Percentiles rank a stretch among this genome's conserved stretches.
These are phyloP conservation scores for Pseudomyrmex flavicornis DNA, from an alignment of 1,140 invertebrate species.

Conservation along the genomic window DNA sequence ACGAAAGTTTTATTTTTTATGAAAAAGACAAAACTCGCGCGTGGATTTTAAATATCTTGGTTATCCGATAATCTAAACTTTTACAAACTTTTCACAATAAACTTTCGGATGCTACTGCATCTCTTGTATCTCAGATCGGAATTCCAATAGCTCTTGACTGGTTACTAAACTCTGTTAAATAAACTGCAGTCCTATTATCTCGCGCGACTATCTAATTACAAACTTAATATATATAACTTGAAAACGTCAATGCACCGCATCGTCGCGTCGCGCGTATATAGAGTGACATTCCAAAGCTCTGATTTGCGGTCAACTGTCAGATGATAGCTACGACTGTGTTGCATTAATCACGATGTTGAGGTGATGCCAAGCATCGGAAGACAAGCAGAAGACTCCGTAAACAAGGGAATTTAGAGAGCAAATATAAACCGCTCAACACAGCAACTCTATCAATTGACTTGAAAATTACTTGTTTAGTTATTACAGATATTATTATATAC, in stretches of 20 bases:
- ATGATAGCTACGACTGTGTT: constrained; percentile 40
- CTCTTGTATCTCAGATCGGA: background rate
- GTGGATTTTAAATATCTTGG: background rate
- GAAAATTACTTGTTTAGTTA: constrained; percentile 13
- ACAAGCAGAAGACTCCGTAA: constrained; percentile 31
- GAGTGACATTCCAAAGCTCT: constrained; percentile 44
- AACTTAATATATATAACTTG: constrained; percentile 22
- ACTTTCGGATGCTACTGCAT: background rate
- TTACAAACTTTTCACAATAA: background rate
- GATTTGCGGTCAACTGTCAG: constrained; percentile 51
- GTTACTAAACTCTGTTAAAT: constrained; percentile 36
- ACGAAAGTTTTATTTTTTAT: background rate
- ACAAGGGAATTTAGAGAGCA: constrained; percentile 50
- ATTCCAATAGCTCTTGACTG: background rate
- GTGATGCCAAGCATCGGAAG: constrained; percentile 49
- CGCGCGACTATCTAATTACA: constrained; percentile 33
- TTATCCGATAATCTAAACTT: background rate
- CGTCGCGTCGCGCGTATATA: background rate
- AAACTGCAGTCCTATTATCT: background rate
- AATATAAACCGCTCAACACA: constrained; percentile 44
- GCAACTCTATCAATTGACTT: constrained; percentile 3
- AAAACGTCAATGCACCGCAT: constrained; percentile 31
- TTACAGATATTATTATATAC: too few species aligned
- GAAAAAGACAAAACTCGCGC: too few species aligned
- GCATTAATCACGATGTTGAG: constrained; percentile 59